Evolutionary conservation across 2,113 vertebrate genomes (phyloP), one percentile per base, ranked within the genome.

Genomic region (Tyrannus savana): DNA sequence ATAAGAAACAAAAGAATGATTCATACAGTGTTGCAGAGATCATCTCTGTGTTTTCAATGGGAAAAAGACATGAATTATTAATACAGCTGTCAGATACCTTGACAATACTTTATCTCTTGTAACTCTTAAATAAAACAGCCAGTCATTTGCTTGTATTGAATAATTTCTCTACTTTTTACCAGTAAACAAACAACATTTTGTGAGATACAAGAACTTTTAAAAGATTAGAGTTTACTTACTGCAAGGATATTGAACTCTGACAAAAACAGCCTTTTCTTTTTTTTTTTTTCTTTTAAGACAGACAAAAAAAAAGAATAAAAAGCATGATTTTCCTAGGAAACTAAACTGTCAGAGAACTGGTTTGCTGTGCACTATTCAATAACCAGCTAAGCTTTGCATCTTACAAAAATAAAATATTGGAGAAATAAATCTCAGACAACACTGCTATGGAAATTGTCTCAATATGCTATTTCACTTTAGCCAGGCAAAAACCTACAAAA

Each of bases 81-180:
- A 96, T 62, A 77, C 8, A 66, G 14, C 50, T 71, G 68, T 78
- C 87, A 94, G 44, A 72, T 88, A 76, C 10, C 28, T 64, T 81
- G 55, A 73, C 55, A 93, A 55, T 74, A 41, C 39, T 84, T 80
- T 75, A 14, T 89, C 25, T 96, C 63, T 93, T 84, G 64, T 76
- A 95, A 85, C 28, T 94, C 59, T 89, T 90, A 88, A 94, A 60
- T 79, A 77, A 95, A 95, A 82, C 55, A 95, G 9, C 44, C 23
- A 59, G 35, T 77, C 18, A 82, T 82, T 95, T 88, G n/a, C 33
- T 93, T 90, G 25, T 30, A 64, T 30, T 84, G 56, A 87, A 74
- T 85, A 73, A 79, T 73, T 93, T 77, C 56, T 72, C 7, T 90
- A 16, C 27, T 63, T 79, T 72, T 46, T 95, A 69, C 18, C 50